These are phyloP conservation scores for Sebastes hubbsi DNA, from an alignment of 2,797 vertebrate species.

Conservation along the genomic window DNA sequence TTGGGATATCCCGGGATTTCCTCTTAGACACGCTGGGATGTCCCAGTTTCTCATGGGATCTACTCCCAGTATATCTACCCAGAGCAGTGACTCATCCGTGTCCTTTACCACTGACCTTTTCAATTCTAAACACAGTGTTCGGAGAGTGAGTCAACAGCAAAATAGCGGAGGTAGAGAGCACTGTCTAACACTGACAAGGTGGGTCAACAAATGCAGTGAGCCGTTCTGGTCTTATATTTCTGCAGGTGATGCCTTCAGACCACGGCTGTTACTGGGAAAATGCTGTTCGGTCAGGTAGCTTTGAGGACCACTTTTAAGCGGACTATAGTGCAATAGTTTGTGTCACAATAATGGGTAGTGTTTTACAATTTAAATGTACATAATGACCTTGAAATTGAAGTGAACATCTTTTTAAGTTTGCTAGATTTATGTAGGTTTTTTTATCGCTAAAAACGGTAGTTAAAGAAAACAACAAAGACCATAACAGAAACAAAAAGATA, in stretches of 20 bases:
- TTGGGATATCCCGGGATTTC: neutral
- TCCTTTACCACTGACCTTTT: slow-evolving; percentile 16
- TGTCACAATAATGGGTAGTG: neutral
- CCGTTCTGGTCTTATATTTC: neutral
- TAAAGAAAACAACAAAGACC: neutral
- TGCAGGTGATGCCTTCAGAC: neutral
- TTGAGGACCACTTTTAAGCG: too few relatives aligned
- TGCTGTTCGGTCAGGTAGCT: neutral
- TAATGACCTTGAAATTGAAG: neutral
- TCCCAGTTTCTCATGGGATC: neutral
- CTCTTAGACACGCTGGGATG: neutral
- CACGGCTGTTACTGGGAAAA: neutral
- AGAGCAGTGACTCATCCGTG: neutral
- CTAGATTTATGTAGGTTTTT: neutral
- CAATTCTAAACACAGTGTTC: neutral
- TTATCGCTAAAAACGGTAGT: neutral
- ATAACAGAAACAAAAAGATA: neutral
- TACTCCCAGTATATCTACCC: neutral
- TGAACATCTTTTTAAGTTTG: neutral
- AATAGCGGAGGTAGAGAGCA: neutral
- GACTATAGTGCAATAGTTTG: neutral
- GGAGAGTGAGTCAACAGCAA: neutral
- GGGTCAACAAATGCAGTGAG: neutral
- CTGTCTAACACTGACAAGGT: neutral
- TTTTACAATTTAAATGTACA: neutral